Base-by-base conservation (phyloP, 2,888 invertebrate species). In the Unio pictorum region DNA sequence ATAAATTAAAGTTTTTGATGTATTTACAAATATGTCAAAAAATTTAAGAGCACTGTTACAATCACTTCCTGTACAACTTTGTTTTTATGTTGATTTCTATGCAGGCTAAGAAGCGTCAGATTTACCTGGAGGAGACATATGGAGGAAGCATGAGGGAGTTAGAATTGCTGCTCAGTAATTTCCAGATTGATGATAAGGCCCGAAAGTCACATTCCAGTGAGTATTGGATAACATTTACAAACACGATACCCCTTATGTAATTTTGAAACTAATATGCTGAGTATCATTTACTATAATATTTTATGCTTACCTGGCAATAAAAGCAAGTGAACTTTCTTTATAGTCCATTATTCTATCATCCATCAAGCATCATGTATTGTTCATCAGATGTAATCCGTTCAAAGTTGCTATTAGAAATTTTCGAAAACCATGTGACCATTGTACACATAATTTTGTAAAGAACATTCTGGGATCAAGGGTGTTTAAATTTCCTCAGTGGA, bases 41-140 rank as follows among this genome's bases (percentile, higher is more conserved):
- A 34, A 34, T 34, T 58, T 58, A 15, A 58, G 58, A 58, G n/a
- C n/a, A n/a, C 11, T n/a, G n/a, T 58, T 15, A 58, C 23, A 58
- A 0, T 58, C n/a, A 20, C 23, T 58, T 20, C 7, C 15, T 26
- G n/a, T 26, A 23, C 59, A 59, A 15, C 26, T 26, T 17, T 1
- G 3, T 59, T 59, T 58, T n/a, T 58, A 23, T 23, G 23, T 58
- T 59, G 45, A 45, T n/a, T 61, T 20, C 62, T 67, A 62, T 66
- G 3, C 78, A 89, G 89, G 87, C 88, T 17, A 87, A 85, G 73
- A 89, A 88, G 75, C 75, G 87, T 7, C 88, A 89, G 75, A 81
- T 83, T n/a, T 83, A 81, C 67, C 73, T 89, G 69, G 89, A 89
- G 72, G 87, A 88, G 69, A 87, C 86, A 6, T 89, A 89, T 75